phyloP scores from a whole-genome alignment of 2,888 invertebrate species.

The Leuctra nigra region DNA sequence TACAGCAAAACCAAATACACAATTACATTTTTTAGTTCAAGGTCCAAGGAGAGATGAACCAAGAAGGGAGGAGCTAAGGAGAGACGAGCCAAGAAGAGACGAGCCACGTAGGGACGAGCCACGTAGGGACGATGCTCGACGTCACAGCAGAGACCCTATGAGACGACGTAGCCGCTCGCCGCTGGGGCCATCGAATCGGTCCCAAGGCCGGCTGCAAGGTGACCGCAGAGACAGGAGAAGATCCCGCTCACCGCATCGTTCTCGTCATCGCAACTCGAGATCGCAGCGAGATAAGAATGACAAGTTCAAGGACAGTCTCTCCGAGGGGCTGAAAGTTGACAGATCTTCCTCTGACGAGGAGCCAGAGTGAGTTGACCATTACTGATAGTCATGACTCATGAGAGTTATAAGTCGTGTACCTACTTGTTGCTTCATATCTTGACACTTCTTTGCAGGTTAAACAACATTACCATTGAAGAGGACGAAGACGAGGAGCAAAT shows the following conservation, averaged over 20 bases:
- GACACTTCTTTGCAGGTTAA: constrained; percentile 36
- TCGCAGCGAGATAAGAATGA: constrained; percentile 34
- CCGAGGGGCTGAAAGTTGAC: constrained; percentile 67
- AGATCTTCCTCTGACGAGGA: constrained; percentile 42
- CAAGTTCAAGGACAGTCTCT: constrained; percentile 58
- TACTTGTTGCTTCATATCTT: neutral
- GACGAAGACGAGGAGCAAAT: constrained; percentile 91
- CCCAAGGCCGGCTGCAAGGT: neutral
- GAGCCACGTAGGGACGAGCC: too few relatives aligned
- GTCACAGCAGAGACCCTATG: neutral
- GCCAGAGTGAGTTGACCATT: constrained; percentile 31
- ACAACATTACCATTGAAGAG: constrained; percentile 65
- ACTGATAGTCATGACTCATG: neutral
- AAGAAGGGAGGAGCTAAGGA: too few relatives aligned
- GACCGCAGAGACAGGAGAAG: constrained; percentile 1
- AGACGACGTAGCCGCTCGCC: neutral
- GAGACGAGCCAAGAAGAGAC: too few relatives aligned
- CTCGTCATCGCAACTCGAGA: constrained; percentile 17
- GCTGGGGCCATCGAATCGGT: neutral
- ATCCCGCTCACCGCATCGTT: neutral
- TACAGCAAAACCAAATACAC: too few relatives aligned
- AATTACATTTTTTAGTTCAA: too few relatives aligned
- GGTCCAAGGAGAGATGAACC: too few relatives aligned
- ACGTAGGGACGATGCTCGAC: too few relatives aligned
- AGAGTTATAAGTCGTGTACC: neutral